Conservation (phyloP, 2,888 invertebrate genomes). For the Muschampia plurimacula region DNA sequence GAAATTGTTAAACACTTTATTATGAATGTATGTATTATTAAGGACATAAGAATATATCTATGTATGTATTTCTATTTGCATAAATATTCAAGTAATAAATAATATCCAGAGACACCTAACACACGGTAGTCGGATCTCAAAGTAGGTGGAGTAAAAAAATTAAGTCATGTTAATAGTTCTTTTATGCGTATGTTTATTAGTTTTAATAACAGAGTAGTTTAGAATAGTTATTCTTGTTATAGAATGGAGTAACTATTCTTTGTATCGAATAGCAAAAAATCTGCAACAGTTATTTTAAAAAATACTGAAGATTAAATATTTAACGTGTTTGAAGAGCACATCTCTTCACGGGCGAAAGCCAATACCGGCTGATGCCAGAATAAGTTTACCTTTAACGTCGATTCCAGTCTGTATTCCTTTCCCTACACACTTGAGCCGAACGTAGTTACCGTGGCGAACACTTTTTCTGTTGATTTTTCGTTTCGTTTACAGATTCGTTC, state of each 20-base stretch:
- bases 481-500: conserved; percentile 30
- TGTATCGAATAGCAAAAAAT: too few species aligned
- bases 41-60: too few species aligned
- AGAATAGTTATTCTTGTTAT: too few species aligned
- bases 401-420: conserved; percentile 11
- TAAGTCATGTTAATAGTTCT: too few species aligned
- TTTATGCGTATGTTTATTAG: too few species aligned
- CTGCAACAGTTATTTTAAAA: not conserved
- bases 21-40: too few species aligned
- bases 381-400: conserved; percentile 9
- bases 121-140: too few species aligned
- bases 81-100: conserved; percentile 3
- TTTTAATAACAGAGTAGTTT: too few species aligned
- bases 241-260: too few species aligned
- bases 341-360: not conserved
- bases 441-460: conserved; percentile 14
- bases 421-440: conserved; percentile 1
- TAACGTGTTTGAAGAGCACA: not conserved
- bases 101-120: too few species aligned
- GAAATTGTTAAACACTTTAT: too few species aligned
- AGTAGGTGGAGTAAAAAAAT: too few species aligned
- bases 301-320: not conserved
- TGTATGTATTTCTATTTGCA: not conserved
- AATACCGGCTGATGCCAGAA: not conserved
- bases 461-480: conserved; percentile 40